These are phyloP conservation scores for Lasioglossum calceatum DNA, from an alignment of 2,888 invertebrate genomes.

Conservation along the genomic window DNA sequence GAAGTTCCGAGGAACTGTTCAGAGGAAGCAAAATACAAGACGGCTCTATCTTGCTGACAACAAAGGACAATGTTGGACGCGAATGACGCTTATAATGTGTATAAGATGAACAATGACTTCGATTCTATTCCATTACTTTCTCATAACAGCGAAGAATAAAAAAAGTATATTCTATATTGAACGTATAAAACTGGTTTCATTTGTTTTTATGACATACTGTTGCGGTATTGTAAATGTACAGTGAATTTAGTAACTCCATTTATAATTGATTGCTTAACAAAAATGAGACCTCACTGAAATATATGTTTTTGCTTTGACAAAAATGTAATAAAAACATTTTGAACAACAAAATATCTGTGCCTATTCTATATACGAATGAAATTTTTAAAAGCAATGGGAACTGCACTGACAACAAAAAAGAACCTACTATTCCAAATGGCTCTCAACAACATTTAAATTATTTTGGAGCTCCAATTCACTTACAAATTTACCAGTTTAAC, in stretches of 20 bases:
- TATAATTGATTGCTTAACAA: slow-evolving; percentile 18
- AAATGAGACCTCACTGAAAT: slow-evolving; percentile 14
- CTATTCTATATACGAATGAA: neutral
- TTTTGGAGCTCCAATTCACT: slow-evolving; percentile 3
- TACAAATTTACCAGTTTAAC: slow-evolving; percentile 34
- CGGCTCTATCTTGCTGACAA: slow-evolving; percentile 6
- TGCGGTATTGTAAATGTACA: slow-evolving; percentile 16
- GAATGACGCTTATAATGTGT: neutral
- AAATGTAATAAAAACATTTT: slow-evolving; percentile 34
- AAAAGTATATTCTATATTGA: slow-evolving; percentile 15
- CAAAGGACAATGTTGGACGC: neutral
- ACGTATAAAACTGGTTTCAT: neutral
- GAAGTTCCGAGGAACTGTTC: slow-evolving; percentile 39
- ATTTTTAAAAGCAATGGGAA: neutral
- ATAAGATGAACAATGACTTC: slow-evolving; percentile 2
- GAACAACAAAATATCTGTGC: slow-evolving; percentile 13
- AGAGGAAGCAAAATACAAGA: neutral
- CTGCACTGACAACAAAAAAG: slow-evolving; percentile 30
- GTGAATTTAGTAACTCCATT: slow-evolving; percentile 6
- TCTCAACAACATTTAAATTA: slow-evolving; percentile 14
- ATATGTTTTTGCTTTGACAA: slow-evolving; percentile 18
- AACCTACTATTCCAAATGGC: slow-evolving; percentile 41
- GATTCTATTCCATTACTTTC: slow-evolving; percentile 29
- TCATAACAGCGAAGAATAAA: neutral
- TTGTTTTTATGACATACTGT: neutral